Conservation (phyloP, 2,888 invertebrate genomes). For the Synergus itoensis region DNA sequence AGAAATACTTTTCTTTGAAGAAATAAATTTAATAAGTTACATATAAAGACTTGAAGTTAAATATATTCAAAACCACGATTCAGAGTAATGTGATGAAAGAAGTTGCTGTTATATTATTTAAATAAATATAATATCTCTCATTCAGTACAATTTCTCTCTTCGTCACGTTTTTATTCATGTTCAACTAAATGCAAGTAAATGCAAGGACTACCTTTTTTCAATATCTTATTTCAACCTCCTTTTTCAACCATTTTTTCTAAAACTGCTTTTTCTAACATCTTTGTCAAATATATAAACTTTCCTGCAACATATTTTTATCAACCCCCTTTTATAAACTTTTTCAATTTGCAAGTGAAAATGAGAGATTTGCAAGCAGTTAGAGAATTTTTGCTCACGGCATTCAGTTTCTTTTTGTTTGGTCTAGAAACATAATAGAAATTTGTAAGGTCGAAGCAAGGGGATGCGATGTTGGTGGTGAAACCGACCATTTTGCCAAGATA, state of each 20-base stretch:
- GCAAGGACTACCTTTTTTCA: background rate
- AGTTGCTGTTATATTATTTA: background rate
- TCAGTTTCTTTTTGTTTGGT: conserved; percentile 8
- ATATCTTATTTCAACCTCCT: too few species aligned
- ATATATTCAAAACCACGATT: background rate
- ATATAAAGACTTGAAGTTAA: background rate
- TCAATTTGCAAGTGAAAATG: background rate
- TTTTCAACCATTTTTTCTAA: too few species aligned
- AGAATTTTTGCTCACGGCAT: background rate
- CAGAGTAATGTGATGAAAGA: background rate
- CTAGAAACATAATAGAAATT: conserved; percentile 20
- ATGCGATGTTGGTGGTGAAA: conserved; percentile 16
- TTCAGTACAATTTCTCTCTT: conserved; percentile 8
- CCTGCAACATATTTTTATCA: too few species aligned
- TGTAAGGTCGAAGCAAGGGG: background rate
- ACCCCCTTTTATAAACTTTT: too few species aligned
- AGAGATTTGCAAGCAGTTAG: background rate
- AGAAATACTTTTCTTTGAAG: background rate
- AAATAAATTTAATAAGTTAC: background rate
- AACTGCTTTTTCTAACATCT: too few species aligned
- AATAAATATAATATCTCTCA: conserved; percentile 31
- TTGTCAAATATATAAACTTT: too few species aligned
- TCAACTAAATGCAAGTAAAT: background rate
- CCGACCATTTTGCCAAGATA: conserved; percentile 39
- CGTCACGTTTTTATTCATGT: conserved; percentile 15